phyloP scores from a whole-genome alignment of 2,797 vertebrate species.

The Galagoides demidoff region DNA sequence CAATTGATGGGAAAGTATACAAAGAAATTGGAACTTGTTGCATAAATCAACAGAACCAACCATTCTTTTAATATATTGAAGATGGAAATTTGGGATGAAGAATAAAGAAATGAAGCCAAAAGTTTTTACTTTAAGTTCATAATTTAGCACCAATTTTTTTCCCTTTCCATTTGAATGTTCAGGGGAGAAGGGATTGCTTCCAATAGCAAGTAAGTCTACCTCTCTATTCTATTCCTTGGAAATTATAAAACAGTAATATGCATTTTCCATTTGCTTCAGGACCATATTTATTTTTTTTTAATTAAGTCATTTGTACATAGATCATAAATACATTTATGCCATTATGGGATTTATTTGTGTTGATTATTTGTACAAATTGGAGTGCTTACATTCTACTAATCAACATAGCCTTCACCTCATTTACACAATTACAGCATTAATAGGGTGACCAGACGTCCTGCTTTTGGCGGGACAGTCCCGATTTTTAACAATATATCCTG shows the following conservation, averaged over 20 bases:
- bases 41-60: not conserved
- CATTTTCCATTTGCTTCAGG: not conserved
- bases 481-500: too few relatives aligned
- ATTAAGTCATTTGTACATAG: too few relatives aligned
- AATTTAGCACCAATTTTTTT: not conserved
- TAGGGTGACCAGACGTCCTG: too few relatives aligned
- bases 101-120: not conserved
- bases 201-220: not conserved
- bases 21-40: not conserved
- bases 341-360: too few relatives aligned
- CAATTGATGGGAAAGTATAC: not conserved
- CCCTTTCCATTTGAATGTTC: not conserved
- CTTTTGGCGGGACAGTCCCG: too few relatives aligned
- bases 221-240: not conserved
- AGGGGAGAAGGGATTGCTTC: not conserved
- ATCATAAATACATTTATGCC: too few relatives aligned
- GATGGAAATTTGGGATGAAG: not conserved
- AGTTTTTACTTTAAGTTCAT: not conserved
- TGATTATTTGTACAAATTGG: too few relatives aligned
- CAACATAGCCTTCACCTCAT: too few relatives aligned
- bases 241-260: not conserved
- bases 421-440: too few relatives aligned
- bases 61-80: not conserved
- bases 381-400: too few relatives aligned
- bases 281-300: not conserved